Conservation (phyloP, 2,797 vertebrate species). For the Intellagama lesueurii region DNA sequence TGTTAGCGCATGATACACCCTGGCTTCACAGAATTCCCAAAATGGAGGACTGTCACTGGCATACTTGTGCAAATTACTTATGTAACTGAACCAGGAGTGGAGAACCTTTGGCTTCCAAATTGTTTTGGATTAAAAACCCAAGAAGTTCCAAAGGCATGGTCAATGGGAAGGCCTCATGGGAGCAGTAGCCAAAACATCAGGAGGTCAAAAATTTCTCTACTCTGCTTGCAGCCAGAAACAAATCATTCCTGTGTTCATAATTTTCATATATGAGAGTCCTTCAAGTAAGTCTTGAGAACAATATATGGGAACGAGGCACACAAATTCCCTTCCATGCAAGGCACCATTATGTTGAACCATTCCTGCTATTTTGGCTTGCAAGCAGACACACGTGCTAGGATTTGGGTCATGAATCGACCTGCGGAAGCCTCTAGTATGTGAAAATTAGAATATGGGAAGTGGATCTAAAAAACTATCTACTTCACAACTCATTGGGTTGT, state of each 20-base stretch:
- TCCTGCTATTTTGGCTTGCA: not conserved
- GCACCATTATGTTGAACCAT: not conserved
- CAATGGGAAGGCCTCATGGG: too few species aligned
- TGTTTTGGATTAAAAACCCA: too few species aligned
- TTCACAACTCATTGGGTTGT: not conserved
- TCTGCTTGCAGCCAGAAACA: not conserved
- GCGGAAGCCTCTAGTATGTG: too few species aligned
- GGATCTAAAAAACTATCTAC: not conserved
- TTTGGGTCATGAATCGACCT: not conserved
- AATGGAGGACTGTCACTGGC: not conserved
- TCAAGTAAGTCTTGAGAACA: not conserved
- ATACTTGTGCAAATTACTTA: not conserved
- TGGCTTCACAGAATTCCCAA: not conserved
- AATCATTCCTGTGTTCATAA: not conserved
- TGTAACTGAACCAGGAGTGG: too few species aligned
- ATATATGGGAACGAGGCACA: not conserved
- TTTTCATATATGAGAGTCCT: not conserved
- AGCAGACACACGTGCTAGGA: not conserved
- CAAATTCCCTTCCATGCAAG: not conserved
- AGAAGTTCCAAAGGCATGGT: too few species aligned
- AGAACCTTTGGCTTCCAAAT: too few species aligned
- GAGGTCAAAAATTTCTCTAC: not conserved
- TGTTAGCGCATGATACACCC: not conserved
- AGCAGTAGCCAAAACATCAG: too few species aligned
- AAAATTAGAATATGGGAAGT: not conserved